Percentiles rank a stretch among this genome's conserved stretches.
These are phyloP conservation scores for Denticeps clupeoides DNA, from an alignment of 2,797 vertebrate genomes.

Conservation along the genomic window DNA sequence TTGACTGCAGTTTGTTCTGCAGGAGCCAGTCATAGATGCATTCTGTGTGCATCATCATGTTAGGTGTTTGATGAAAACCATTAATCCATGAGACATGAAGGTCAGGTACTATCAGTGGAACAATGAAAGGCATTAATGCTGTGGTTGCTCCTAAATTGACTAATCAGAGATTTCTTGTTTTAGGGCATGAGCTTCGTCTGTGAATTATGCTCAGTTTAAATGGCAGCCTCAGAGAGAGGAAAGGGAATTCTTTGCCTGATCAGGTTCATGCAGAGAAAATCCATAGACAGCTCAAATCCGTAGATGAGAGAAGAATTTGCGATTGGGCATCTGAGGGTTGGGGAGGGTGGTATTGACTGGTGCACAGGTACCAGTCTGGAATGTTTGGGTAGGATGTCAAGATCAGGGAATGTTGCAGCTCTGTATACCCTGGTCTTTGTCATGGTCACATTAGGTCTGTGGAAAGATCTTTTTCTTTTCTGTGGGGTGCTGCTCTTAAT, in stretches of 20 bases:
- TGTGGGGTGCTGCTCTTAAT: too few species aligned
- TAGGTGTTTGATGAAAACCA: neutral
- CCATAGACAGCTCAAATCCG: too few species aligned
- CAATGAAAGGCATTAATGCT: slow-evolving; percentile 7
- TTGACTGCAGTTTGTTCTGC: neutral
- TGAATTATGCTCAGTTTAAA: neutral
- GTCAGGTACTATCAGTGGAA: neutral
- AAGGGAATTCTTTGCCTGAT: neutral
- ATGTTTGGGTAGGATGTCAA: too few species aligned
- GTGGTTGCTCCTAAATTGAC: slow-evolving; percentile 9
- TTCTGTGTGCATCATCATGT: neutral
- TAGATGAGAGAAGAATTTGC: too few species aligned
- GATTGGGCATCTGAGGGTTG: too few species aligned
- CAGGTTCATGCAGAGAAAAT: too few species aligned
- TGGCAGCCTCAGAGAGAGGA: neutral
- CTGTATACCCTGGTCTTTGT: too few species aligned
- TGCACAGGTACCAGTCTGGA: too few species aligned
- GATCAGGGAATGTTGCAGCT: too few species aligned
- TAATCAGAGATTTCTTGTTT: neutral
- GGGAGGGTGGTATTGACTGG: too few species aligned
- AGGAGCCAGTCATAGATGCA: neutral
- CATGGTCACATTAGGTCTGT: too few species aligned
- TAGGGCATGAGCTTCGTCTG: neutral
- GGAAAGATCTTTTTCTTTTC: too few species aligned
- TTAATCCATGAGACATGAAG: neutral